Evolutionary conservation across 23 tunicate genomes (phyloP), one percentile per base, ranked within the genome.

Genomic region (Oikopleura dioica): DNA sequence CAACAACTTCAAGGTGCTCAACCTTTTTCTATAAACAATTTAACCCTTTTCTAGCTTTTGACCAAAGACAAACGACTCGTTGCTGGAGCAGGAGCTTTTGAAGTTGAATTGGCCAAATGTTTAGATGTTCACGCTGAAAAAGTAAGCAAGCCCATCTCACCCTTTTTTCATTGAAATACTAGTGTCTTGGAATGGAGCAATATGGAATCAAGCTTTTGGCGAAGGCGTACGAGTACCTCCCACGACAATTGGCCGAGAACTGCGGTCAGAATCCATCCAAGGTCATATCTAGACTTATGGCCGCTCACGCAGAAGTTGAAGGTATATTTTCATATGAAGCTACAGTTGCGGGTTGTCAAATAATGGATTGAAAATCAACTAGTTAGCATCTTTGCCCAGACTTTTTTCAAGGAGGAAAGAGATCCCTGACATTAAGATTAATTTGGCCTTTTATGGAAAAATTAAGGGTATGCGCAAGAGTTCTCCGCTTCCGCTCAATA

Each of bases 101-200:
- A 91, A 59, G 82, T 91, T 75, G 97, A 91, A 80, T 84, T 91
- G 0, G 85, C 81, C 1, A 86, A 80, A 50, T 44, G 80, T 38
- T 82, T 91, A 30, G 80, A 78, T 23, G 80, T 79, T 68, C 81
- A 77, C 36, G 97, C 92, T 31, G 97, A 91, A 44, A 9, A 44
- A 21, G 55, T 44, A 9, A 44, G 9, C 21, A 44, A 9, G 9
- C 21, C 55, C 55, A 9, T 44, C 9, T 44, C 21, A 9, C 55
- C 21, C 16, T 44, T 44, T 44, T 21, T 44, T 9, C 9, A 9
- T 9, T 44, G 55, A 44, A 44, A 9, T 44, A 44, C 21, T 80
- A 86, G 33, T 82, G 86, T 78, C 97, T 92, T 0, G 97, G 97
- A 12, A 77, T 91, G 76, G 97, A 91, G 79, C 97, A 91, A 50